Evolutionary conservation across 2,888 invertebrate genomes (phyloP).

Genomic region (Lithophane ornitopus): DNA sequence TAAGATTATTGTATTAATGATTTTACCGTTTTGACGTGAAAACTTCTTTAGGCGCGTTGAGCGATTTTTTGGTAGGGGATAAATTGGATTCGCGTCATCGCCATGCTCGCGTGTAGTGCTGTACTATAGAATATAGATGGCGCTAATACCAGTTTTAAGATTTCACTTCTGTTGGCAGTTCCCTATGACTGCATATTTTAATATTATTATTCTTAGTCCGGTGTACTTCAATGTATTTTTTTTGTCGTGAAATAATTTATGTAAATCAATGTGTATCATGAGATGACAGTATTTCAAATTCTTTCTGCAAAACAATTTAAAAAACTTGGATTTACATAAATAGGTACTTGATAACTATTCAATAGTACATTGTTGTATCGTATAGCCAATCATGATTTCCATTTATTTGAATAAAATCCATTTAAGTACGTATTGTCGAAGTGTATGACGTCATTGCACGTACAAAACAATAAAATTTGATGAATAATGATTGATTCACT

Average conservation of each 20-base stretch:
- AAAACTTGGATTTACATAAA: background rate
- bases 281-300: constrained; percentile 10
- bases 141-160: too few species aligned
- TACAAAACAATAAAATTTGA: background rate
- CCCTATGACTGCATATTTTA: too few species aligned
- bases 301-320: background rate
- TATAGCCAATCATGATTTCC: constrained; percentile 28
- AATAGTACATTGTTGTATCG: constrained; percentile 25
- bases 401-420: constrained; percentile 26
- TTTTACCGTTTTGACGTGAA: too few species aligned
- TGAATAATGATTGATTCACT: constrained; percentile 20
- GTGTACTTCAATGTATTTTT: constrained; percentile 19
- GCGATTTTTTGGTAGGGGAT: too few species aligned
- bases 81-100: too few species aligned
- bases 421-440: background rate
- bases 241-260: background rate
- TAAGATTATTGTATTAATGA: constrained; percentile 3
- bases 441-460: constrained; percentile 1
- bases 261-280: background rate
- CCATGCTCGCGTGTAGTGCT: too few species aligned
- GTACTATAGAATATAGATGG: too few species aligned
- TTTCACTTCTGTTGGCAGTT: too few species aligned
- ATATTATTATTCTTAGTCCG: constrained; percentile 24
- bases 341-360: constrained; percentile 14
- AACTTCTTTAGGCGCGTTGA: too few species aligned